Evolutionary conservation across 2,888 invertebrate genomes (phyloP), one percentile per base, ranked within the genome.

Genomic region (Tridacna crocea): DNA sequence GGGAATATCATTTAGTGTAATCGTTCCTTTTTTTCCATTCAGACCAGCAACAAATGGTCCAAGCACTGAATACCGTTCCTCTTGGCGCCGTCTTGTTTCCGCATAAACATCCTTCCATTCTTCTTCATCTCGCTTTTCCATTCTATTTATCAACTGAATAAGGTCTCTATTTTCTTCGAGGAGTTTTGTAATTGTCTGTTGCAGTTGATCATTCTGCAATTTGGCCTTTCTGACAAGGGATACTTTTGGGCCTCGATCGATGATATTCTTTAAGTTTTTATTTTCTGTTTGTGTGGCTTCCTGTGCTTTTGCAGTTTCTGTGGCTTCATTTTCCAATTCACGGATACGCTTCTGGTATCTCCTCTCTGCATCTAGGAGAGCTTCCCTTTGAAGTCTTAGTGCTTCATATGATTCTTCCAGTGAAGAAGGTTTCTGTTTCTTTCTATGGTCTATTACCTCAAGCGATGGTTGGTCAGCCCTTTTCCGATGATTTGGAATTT

Each of bases 161-260:
- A 86, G 63, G 17, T 24, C 24, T 46, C 77, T 65, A 26, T 83
- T 86, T 51, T 82, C 83, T n/a, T 86, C 86, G 26, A 82, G 68
- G 58, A 83, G 73, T 36, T 73, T 65, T 22, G 82, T 79, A 13
- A 83, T 82, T 8, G 73, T 47, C 17, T 75, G 77, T 60, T 81
- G 77, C 26, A 83, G 82, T 61, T 83, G 72, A 46, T 79, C 81
- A 36, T 79, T 77, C 12, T 81, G 79, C 63, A 77, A 75, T 19
- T 48, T 51, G 0, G 83, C 63, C 61, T 81, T 63, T 63, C 83
- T 86, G 19, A 82, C 46, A 70, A 80, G 81, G 0, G 65, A 48
- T n/a, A 82, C 81, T 55, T 79, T 79, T n/a, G 86, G 86, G 19
- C 86, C 86, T 48, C 83, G 73, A 46, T 81, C 79, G 3, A 86